These are phyloP conservation scores for Arrhamphus sclerolepis DNA, from an alignment of 2,797 vertebrate species.

Conservation along the genomic window DNA sequence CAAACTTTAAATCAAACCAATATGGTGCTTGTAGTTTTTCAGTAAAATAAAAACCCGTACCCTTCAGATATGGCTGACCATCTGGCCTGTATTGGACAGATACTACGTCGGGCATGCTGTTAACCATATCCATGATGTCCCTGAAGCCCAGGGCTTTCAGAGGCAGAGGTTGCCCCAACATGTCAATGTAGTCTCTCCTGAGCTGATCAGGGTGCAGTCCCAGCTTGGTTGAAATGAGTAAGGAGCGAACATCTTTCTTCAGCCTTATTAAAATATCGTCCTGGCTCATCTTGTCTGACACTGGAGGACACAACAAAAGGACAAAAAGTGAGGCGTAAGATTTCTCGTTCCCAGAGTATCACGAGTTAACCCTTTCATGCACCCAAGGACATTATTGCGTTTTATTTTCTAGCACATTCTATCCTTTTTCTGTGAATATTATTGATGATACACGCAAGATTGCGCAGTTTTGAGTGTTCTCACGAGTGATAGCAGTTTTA, in stretches of 20 bases:
- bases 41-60: constrained; percentile 60
- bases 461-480: no score
- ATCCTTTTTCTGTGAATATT: no score
- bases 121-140: constrained; percentile 85
- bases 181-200: constrained; percentile 81
- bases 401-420: no score
- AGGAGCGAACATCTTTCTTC: constrained; percentile 88
- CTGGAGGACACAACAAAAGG: constrained; percentile 35
- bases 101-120: constrained; percentile 89
- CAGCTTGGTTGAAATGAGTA: constrained; percentile 86
- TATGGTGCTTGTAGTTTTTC: no score
- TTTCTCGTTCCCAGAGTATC: no score
- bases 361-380: no score
- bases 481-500: no score
- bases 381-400: no score
- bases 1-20: no score
- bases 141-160: constrained; percentile 83
- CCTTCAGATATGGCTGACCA: constrained; percentile 79
- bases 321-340: background rate
- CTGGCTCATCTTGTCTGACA: constrained; percentile 69
- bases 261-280: constrained; percentile 76
- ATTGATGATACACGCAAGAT: no score
- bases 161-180: constrained; percentile 87
- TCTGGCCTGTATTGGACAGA: constrained; percentile 61
- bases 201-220: constrained; percentile 83